Percentiles rank a stretch among this genome's conserved stretches.
Conservation (phyloP, 2,888 invertebrate species). For the Tiphia femorata region DNA sequence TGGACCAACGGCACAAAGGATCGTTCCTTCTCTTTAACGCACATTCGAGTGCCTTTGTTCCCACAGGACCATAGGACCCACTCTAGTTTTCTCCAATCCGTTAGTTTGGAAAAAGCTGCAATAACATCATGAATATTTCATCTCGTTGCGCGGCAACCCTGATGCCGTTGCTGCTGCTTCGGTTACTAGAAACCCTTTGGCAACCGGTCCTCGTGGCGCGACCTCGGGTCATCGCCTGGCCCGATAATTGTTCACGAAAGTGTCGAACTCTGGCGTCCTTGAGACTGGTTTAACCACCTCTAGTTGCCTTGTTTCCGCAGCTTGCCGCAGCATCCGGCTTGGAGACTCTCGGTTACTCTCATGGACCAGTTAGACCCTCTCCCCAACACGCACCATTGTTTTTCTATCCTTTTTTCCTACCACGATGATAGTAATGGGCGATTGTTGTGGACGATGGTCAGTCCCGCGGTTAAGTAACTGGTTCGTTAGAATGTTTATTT, state of each 20-base stretch:
- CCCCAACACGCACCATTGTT: conserved; percentile 40
- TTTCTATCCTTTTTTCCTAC: conserved; percentile 38
- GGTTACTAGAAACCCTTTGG: conserved; percentile 16
- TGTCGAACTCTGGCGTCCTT: conserved; percentile 39
- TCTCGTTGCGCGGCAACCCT: conserved; percentile 22
- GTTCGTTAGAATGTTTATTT: conserved; percentile 69
- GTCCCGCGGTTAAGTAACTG: conserved; percentile 64
- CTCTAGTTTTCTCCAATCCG: no score
- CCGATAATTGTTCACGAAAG: conserved; percentile 38
- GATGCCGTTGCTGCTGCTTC: conserved; percentile 4
- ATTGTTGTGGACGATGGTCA: conserved; percentile 44
- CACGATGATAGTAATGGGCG: no score
- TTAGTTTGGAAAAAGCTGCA: conserved; percentile 55
- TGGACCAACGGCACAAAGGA: no score
- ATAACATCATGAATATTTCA: conserved; percentile 59
- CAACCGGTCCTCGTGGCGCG: conserved; percentile 7
- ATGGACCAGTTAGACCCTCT: conserved; percentile 46
- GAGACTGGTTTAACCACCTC: conserved; percentile 41
- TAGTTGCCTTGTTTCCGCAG: conserved; percentile 52
- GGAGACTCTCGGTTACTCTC: conserved; percentile 38
- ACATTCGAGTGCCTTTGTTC: no score
- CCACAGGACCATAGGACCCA: no score
- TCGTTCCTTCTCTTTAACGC: no score
- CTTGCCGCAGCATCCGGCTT: conserved; percentile 54
- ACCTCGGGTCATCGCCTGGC: conserved; percentile 41